These are phyloP conservation scores for Tragelaphus strepsiceros DNA, from an alignment of 2,113 vertebrate genomes.

Conservation along the genomic window DNA sequence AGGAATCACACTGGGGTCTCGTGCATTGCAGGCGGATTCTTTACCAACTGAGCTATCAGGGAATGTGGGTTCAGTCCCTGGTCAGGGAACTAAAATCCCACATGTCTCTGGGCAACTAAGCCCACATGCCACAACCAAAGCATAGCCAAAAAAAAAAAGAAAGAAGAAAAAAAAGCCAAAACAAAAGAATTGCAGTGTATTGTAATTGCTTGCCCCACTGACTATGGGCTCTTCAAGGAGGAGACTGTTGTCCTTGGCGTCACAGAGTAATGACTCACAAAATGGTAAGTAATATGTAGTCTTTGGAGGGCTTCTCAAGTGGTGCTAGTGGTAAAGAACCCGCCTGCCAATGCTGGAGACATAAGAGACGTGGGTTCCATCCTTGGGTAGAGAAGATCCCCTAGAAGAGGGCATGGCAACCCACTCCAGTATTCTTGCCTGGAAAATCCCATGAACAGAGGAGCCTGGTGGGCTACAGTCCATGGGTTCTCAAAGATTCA, in stretches of 20 bases:
- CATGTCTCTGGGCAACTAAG: background rate
- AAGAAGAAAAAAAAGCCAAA: background rate
- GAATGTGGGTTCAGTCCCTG: background rate
- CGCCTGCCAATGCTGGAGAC: accelerated
- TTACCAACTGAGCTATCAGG: background rate
- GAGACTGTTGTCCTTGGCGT: background rate
- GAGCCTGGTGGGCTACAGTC: background rate
- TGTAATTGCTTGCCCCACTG: background rate
- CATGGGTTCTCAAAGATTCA: background rate
- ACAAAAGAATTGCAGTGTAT: background rate
- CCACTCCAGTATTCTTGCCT: background rate
- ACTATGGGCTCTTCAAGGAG: background rate
- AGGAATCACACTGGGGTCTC: accelerated
- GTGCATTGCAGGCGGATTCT: accelerated
- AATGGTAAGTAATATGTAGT: background rate
- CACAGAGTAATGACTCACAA: background rate
- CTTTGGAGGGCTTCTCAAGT: background rate
- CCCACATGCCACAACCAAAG: background rate
- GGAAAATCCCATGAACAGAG: background rate
- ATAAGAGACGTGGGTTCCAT: background rate
- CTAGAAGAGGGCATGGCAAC: background rate
- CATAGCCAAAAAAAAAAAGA: background rate
- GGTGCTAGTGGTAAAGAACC: background rate
- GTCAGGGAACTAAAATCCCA: background rate
- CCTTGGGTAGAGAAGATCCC: background rate